Evolutionary conservation across 2,113 vertebrate species (phyloP).

Genomic region (Gopherus evgoodei): DNA sequence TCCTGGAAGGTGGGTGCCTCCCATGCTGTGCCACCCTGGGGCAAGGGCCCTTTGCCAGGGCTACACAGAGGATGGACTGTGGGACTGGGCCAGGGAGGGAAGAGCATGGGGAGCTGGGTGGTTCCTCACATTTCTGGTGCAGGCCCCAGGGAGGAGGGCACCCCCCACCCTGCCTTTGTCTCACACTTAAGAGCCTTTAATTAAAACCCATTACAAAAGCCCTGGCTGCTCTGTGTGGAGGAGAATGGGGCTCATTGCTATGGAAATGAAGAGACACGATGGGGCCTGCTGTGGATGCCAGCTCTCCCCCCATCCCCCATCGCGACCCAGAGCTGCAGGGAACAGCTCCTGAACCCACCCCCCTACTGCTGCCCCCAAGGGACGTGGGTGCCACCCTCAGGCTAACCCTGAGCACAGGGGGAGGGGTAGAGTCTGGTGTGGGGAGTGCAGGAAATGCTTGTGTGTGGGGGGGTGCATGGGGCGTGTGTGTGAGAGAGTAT

Average conservation of each 20-base stretch:
- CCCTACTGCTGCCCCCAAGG: not conserved
- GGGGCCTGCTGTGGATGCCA: not conserved
- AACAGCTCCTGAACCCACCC: not conserved
- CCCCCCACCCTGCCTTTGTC: constrained; percentile 52
- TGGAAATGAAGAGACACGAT: constrained; percentile 27
- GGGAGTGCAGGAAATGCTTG: rapidly evolving
- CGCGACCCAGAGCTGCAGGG: not conserved
- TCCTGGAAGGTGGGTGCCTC: not conserved
- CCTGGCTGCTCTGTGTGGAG: not conserved
- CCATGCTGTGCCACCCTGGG: not conserved
- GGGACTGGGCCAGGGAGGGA: not conserved
- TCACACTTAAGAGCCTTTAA: constrained; percentile 69
- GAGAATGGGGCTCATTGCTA: constrained; percentile 47
- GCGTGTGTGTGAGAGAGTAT: too few species aligned
- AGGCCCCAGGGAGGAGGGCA: not conserved
- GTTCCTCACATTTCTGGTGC: not conserved
- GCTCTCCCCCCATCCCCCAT: not conserved
- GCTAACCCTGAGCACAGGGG: too few species aligned
- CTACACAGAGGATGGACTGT: not conserved
- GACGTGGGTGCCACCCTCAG: not conserved
- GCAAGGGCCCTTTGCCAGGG: not conserved
- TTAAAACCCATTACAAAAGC: constrained; percentile 71
- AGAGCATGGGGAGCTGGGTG: not conserved
- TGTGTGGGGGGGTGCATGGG: not conserved
- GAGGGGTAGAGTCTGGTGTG: rapidly evolving